Conservation (phyloP, 2,888 invertebrate genomes). For the Drosophila maculinotata region DNA sequence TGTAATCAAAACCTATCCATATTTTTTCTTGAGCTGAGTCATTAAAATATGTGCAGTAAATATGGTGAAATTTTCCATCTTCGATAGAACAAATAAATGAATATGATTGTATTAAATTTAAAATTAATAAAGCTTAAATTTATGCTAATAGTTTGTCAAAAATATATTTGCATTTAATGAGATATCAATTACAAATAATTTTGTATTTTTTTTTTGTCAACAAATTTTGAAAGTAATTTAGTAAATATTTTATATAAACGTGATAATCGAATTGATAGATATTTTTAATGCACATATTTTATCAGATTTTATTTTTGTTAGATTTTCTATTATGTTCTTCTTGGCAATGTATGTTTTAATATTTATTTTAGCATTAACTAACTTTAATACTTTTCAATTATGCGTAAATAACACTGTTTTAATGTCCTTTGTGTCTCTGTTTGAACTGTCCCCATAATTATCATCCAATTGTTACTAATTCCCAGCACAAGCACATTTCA, state of each 20-base stretch:
- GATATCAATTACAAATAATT: no score
- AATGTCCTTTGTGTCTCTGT: slow-evolving; percentile 26
- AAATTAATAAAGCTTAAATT: no score
- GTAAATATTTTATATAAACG: no score
- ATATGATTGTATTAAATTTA: background rate
- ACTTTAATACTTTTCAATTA: slow-evolving; percentile 5
- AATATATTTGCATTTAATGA: no score
- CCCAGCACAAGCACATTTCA: slow-evolving; percentile 29
- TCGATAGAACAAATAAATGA: background rate
- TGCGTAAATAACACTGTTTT: slow-evolving; percentile 12
- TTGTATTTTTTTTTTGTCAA: no score
- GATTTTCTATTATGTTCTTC: no score
- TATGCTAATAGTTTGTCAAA: no score
- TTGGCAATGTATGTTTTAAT: background rate
- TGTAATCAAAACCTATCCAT: slow-evolving; percentile 2
- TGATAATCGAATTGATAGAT: no score
- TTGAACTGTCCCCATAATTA: slow-evolving; percentile 28
- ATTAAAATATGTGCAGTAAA: slow-evolving; percentile 6
- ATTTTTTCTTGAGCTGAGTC: background rate
- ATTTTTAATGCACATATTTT: slow-evolving; percentile 1
- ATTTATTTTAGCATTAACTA: slow-evolving; percentile 11
- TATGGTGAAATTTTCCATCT: slow-evolving; percentile 1
- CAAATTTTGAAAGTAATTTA: no score
- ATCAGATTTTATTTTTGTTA: no score
- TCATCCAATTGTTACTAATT: slow-evolving; percentile 40